Conservation (phyloP, 2,888 invertebrate species). For the Portevinia maculata region DNA sequence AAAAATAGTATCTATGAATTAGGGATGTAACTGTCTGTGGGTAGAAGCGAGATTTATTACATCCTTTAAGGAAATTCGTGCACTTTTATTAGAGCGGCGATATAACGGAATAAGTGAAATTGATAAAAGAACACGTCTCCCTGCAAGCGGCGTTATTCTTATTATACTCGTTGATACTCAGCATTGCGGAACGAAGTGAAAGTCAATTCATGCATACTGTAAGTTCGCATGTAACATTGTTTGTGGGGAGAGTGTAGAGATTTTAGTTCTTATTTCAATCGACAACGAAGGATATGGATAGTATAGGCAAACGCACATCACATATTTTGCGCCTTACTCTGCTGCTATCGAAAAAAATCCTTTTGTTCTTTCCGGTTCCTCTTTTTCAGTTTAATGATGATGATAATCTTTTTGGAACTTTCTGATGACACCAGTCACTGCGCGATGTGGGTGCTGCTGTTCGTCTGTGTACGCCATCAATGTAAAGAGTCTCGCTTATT, state of each 20-base stretch:
- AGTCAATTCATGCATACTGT: constrained; percentile 6
- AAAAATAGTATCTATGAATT: constrained; percentile 34
- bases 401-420: constrained; percentile 66
- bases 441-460: neutral
- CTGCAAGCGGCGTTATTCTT: constrained; percentile 1
- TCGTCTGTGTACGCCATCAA: constrained; percentile 3
- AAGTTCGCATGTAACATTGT: neutral
- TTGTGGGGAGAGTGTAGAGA: constrained; percentile 1
- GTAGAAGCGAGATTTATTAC: constrained; percentile 55
- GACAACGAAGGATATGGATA: neutral
- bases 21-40: neutral
- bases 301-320: no score
- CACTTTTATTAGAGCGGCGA: constrained; percentile 57
- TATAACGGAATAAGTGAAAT: constrained; percentile 61
- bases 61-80: constrained; percentile 64
- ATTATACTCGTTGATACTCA: constrained; percentile 3
- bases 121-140: constrained; percentile 38
- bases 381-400: constrained; percentile 56
- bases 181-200: neutral
- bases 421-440: constrained; percentile 42
- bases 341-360: constrained; percentile 7
- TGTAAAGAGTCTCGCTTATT: constrained; percentile 50
- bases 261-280: neutral
- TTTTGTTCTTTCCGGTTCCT: constrained; percentile 54
- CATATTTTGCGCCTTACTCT: no score